A percentile compares a stretch with the other conserved stretches of the same genome.
Evolutionary conservation across 2,113 vertebrate genomes (phyloP).

Genomic region (Anhinga anhinga): DNA sequence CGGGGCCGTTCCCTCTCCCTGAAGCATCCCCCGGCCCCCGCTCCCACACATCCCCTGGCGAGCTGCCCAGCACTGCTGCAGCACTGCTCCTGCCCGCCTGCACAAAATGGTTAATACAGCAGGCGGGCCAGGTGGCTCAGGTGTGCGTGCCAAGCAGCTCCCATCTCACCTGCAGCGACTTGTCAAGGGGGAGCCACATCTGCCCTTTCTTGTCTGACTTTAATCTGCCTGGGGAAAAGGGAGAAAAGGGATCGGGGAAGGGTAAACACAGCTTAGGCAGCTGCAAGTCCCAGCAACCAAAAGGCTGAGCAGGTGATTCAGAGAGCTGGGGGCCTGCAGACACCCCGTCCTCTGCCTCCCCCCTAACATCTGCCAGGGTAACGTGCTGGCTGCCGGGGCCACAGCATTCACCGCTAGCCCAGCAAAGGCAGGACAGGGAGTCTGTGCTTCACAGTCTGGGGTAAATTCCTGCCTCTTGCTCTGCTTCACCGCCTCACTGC

Average conservation of each 20-base stretch:
- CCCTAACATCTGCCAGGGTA: not conserved
- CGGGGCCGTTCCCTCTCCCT: not conserved
- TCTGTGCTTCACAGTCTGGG: not conserved
- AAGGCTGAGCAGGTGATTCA: constrained; percentile 38
- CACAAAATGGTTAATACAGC: not conserved
- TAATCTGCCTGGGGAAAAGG: constrained; percentile 42
- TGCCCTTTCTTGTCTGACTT: constrained; percentile 47
- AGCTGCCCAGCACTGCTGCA: not conserved
- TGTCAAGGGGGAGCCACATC: constrained; percentile 35
- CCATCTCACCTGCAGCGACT: constrained; percentile 55
- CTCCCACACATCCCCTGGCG: constrained; percentile 15
- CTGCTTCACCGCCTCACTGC: not conserved
- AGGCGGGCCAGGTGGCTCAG: constrained; percentile 46
- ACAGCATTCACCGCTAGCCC: rapidly evolving
- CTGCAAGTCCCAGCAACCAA: constrained; percentile 18
- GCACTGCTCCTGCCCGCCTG: not conserved
- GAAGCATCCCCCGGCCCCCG: not conserved
- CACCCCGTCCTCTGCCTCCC: not conserved
- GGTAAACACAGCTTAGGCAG: constrained; percentile 42
- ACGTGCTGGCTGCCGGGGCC: not conserved
- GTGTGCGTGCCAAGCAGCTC: constrained; percentile 31
- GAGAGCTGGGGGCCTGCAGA: not conserved
- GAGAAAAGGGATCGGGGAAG: constrained; percentile 17
- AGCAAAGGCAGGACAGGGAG: not conserved
- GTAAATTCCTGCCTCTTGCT: not conserved